Evolutionary conservation across 2,797 vertebrate species (phyloP).

Genomic region (Cyprinodon diabolis): DNA sequence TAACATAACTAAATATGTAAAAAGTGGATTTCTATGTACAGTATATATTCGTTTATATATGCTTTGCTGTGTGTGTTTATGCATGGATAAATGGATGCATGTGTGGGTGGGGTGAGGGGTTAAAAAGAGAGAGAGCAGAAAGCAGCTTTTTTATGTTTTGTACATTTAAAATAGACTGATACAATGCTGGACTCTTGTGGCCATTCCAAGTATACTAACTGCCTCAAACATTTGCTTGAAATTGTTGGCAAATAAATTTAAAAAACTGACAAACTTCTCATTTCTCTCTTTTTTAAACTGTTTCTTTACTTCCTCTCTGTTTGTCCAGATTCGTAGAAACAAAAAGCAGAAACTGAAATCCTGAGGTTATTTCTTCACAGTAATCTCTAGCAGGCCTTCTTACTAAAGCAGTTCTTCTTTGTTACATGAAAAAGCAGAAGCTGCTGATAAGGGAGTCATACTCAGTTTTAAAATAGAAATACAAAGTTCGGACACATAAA

Average conservation of each 20-base stretch:
- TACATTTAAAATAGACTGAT: conserved; percentile 18
- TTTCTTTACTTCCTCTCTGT: not conserved
- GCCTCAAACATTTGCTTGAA: not conserved
- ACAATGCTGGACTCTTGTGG: conserved; percentile 67
- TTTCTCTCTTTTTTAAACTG: not conserved
- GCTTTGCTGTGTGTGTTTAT: no score
- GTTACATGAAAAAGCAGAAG: conserved; percentile 13
- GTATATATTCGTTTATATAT: no score
- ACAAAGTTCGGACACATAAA: not conserved
- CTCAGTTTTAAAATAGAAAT: no score
- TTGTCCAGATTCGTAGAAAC: conserved; percentile 13
- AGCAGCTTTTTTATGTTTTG: not conserved
- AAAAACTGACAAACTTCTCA: not conserved
- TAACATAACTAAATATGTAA: no score
- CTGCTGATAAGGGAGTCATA: not conserved
- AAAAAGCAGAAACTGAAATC: not conserved
- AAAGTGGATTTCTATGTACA: no score
- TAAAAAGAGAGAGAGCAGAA: no score
- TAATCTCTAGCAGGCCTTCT: not conserved
- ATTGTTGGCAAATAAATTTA: not conserved
- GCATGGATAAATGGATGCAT: no score
- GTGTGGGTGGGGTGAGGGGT: no score
- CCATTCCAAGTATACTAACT: conserved; percentile 34
- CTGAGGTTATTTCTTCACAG: not conserved
- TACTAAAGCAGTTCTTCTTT: not conserved